Conservation (phyloP, 2,797 vertebrate species). For the Hafferia zeledoni region DNA sequence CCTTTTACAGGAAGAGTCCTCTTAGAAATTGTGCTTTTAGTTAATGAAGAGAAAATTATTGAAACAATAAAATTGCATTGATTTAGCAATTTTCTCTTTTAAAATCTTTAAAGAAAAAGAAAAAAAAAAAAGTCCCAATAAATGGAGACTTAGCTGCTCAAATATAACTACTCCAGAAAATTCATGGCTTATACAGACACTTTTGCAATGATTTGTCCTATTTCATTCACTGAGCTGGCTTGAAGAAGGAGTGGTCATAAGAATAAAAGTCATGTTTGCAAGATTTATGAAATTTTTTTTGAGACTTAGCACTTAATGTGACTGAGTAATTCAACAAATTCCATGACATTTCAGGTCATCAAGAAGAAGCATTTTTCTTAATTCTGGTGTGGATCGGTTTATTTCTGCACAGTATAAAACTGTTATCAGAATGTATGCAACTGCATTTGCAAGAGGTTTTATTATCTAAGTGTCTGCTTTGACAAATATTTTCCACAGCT, state of each 20-base stretch:
- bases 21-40: background rate
- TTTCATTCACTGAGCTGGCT: background rate
- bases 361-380: background rate
- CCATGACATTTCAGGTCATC: background rate
- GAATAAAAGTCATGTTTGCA: background rate
- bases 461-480: background rate
- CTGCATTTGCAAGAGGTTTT: background rate
- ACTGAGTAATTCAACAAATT: slow-evolving; percentile 5
- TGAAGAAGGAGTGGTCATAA: background rate
- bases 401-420: background rate
- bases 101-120: background rate
- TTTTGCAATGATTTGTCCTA: background rate
- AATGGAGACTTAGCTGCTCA: background rate
- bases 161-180: background rate
- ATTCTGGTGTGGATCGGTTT: background rate
- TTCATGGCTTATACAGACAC: background rate
- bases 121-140: background rate
- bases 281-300: background rate
- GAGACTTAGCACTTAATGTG: background rate
- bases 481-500: background rate
- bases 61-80: background rate
- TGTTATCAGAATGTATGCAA: background rate
- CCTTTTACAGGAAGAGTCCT: background rate
- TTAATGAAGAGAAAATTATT: background rate
- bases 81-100: background rate